Conservation (phyloP, 2,888 invertebrate genomes). For the Tortricodes alternella region DNA sequence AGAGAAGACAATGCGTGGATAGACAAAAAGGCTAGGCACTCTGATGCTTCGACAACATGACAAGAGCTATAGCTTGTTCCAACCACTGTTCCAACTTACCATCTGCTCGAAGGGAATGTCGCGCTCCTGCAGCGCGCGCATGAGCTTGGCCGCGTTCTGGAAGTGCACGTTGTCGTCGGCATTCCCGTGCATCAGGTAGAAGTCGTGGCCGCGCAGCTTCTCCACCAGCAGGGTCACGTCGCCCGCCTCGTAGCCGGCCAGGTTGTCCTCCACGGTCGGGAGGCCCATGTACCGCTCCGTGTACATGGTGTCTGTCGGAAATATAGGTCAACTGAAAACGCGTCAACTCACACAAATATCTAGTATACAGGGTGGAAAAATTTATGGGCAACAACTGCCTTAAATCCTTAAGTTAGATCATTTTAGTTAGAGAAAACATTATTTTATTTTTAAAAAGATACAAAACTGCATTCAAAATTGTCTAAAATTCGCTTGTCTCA, state of each 20-base stretch:
- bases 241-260: constrained; percentile 87
- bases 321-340: too few species aligned
- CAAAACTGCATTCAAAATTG: too few species aligned
- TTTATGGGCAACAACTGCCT: too few species aligned
- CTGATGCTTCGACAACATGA: too few species aligned
- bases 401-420: too few species aligned
- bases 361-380: too few species aligned
- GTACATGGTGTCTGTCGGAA: constrained; percentile 95
- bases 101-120: constrained; percentile 93
- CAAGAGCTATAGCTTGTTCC: too few species aligned
- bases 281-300: constrained; percentile 97
- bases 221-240: constrained; percentile 87
- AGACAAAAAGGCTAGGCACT: too few species aligned
- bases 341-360: not conserved
- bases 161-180: constrained; percentile 96
- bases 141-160: constrained; percentile 90
- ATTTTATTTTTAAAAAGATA: too few species aligned
- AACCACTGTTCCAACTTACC: constrained; percentile 81
- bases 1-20: too few species aligned
- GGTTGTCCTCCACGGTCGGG: constrained; percentile 88
- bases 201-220: constrained; percentile 87
- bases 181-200: constrained; percentile 94
- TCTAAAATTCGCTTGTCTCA: too few species aligned
- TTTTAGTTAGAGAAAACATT: too few species aligned
- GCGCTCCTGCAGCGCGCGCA: constrained; percentile 86